Base-by-base conservation (phyloP, 2,797 vertebrate species). In the Discoglossus pictus region DNA sequence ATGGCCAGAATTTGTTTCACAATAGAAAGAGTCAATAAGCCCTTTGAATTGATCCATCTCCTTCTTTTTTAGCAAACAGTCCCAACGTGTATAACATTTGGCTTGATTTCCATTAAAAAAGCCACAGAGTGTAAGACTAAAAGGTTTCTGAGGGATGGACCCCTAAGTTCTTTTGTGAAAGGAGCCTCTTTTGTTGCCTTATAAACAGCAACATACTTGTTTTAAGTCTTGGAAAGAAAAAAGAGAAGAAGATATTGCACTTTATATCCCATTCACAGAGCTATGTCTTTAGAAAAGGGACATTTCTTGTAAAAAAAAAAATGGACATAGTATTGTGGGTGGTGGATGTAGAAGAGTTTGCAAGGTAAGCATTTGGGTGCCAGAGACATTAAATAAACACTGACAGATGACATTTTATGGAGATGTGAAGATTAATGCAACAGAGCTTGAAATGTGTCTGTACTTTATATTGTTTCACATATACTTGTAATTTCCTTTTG, bases 61-160 rank as follows among this genome's bases (percentile, higher is more conserved):
- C 63, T 59, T 82, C 75, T 75, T 81, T 71, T 82, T 62, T 40
- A 85, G 89, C 82, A 84, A 91, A 88, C 89, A 91, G 88, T 87
- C 88, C 86, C 83, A 91, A 91, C 84, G 83, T 88, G 87, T 86
- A 86, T 88, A 88, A 88, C 90, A 88, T 79, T 71, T 76, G 88
- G 83, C 89, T 90, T 80, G 77, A 92, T 94, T 93, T 94, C 91
- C 92, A 93, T 92, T 82, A 92, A 93, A n/a, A 96, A 93, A 93
- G 90, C 88, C 88, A 89, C 87, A 86, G 85, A 92, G 89, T 78
- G 83, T 84, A 87, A 86, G 84, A 85, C 85, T 78, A 75, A 84
- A 51, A 83, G 83, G 78, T 82, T 83, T 87, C 80, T 74, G 77
- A 88, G 83, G 88, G 82, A 82, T 79, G 78, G 84, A 88, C 86